Evolutionary conservation across 2,113 vertebrate genomes (phyloP).

Genomic region (Rynchops niger): DNA sequence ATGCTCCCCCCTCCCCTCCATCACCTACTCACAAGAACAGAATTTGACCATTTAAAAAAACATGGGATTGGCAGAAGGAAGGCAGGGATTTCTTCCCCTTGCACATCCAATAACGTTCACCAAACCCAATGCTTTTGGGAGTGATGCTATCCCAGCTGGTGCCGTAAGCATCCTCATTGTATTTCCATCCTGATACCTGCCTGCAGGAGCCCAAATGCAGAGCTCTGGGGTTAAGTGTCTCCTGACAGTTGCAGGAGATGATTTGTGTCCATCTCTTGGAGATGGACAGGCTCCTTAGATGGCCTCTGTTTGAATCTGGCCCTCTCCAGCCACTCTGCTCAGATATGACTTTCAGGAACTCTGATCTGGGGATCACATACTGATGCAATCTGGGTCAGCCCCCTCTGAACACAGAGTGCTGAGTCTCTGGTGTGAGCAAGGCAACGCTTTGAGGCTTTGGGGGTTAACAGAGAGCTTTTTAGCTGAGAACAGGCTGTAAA

Average conservation of each 20-base stretch:
- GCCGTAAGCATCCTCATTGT: neutral
- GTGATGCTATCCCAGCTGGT: neutral
- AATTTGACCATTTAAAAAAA: neutral
- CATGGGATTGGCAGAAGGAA: neutral
- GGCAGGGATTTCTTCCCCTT: neutral
- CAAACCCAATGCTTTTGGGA: neutral
- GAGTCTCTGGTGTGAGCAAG: neutral
- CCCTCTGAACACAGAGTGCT: neutral
- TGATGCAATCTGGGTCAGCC: neutral
- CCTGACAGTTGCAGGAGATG: neutral
- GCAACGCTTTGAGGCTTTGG: neutral
- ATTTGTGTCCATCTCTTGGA: neutral
- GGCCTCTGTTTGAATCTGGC: neutral
- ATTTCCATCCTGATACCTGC: neutral
- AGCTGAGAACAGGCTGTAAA: neutral
- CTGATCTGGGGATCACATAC: neutral
- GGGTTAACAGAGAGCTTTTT: neutral
- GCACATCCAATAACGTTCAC: fast-evolving
- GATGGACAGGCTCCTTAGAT: neutral
- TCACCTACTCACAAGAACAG: neutral
- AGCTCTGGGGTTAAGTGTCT: neutral
- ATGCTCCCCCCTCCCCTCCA: neutral
- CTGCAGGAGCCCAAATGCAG: neutral
- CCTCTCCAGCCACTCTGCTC: neutral
- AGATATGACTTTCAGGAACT: neutral